Conservation (phyloP, 2,113 vertebrate genomes). For the Siniperca chuatsi region DNA sequence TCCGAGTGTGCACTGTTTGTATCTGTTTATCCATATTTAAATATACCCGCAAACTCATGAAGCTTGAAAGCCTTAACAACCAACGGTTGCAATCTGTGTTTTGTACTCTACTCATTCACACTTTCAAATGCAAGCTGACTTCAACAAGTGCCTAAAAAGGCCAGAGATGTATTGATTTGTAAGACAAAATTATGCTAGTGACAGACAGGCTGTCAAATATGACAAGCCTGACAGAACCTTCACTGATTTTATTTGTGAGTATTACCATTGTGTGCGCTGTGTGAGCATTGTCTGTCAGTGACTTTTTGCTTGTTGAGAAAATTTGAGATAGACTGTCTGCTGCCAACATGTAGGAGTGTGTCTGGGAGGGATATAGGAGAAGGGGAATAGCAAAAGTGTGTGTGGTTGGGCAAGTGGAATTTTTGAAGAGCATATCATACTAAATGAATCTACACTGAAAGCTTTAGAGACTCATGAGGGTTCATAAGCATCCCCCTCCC, state of each 20-base stretch:
- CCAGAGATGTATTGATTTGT: conserved; percentile 41
- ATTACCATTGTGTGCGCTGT: not conserved
- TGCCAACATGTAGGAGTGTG: not conserved
- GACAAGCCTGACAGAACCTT: conserved; percentile 33
- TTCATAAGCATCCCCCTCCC: conserved; percentile 45
- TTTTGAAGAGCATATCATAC: conserved; percentile 22
- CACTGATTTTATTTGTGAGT: conserved; percentile 29
- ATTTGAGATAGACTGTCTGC: not conserved
- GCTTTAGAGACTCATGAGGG: conserved; percentile 19
- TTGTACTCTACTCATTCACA: conserved; percentile 11
- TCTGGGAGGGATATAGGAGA: not conserved
- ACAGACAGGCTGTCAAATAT: conserved; percentile 52
- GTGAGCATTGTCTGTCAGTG: not conserved
- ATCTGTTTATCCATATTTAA: conserved; percentile 50
- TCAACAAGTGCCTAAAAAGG: conserved; percentile 37
- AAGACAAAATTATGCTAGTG: conserved; percentile 44
- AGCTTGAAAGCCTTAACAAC: conserved; percentile 53
- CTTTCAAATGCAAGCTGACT: conserved; percentile 13
- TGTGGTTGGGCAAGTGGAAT: not conserved
- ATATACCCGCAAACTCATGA: conserved; percentile 42
- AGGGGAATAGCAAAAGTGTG: not conserved
- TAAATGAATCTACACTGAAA: conserved; percentile 34
- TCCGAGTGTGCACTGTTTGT: conserved; percentile 36
- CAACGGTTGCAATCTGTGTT: conserved; percentile 41
- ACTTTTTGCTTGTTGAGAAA: not conserved